phyloP scores from a whole-genome alignment of 2,797 vertebrate species.

The Ceyx erithaca region DNA sequence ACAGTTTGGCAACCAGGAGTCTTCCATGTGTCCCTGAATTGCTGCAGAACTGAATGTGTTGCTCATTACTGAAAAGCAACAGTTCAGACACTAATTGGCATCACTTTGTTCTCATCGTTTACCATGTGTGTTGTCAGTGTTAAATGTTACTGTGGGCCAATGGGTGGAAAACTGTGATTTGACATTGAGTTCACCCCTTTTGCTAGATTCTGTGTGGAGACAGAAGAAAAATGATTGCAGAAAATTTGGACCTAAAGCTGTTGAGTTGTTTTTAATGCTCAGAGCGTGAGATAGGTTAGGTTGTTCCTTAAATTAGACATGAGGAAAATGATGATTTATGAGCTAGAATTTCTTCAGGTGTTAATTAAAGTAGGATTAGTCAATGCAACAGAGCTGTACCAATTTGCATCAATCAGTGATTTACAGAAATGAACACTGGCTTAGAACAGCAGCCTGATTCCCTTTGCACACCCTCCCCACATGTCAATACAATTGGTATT shows the following conservation, averaged over 20 bases:
- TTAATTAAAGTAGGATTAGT: not conserved
- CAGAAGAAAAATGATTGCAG: not conserved
- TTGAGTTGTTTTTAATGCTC: not conserved
- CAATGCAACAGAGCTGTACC: not conserved
- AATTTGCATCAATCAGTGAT: not conserved
- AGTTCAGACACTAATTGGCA: not conserved
- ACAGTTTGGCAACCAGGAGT: not conserved
- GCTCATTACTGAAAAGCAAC: not conserved
- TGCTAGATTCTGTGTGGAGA: not conserved
- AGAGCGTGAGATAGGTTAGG: not conserved
- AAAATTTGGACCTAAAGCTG: not conserved
- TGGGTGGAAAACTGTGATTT: not conserved
- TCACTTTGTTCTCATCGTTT: not conserved
- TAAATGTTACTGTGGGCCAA: not conserved
- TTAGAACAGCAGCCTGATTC: not conserved
- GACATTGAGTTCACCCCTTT: not conserved
- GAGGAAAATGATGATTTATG: not conserved
- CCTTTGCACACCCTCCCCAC: not conserved
- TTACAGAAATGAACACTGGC: not conserved
- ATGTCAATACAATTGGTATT: not conserved
- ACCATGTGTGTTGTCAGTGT: not conserved
- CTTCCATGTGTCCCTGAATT: not conserved
- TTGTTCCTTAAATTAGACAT: not conserved
- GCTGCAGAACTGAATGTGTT: not conserved
- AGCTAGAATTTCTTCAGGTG: not conserved